Percentiles rank a stretch among this genome's conserved stretches.
Conservation (phyloP, 2,888 invertebrate genomes). For the Xanthorhoe designata region DNA sequence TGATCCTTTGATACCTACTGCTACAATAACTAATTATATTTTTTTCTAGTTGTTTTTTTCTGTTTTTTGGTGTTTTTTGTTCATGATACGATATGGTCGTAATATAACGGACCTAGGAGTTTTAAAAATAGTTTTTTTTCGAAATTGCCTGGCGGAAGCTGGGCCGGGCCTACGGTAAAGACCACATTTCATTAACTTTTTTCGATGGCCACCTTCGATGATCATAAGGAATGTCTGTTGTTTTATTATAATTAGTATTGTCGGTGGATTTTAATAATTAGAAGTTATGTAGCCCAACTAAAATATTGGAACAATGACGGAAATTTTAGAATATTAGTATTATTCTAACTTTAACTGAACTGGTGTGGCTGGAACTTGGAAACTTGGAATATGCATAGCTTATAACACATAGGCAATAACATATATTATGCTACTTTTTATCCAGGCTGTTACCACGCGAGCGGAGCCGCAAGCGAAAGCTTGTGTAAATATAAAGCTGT, state of each 20-base stretch:
- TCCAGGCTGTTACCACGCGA: too few relatives aligned
- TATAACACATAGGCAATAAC: not conserved
- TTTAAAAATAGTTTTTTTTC: constrained; percentile 32
- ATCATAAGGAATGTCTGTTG: constrained; percentile 25
- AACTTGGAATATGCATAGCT: not conserved
- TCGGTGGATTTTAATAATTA: constrained; percentile 1
- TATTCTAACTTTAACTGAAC: too few relatives aligned
- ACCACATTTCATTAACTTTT: constrained; percentile 55
- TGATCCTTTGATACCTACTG: too few relatives aligned
- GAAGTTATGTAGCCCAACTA: not conserved
- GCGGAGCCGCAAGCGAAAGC: too few relatives aligned
- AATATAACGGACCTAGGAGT: not conserved
- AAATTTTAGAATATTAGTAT: too few relatives aligned
- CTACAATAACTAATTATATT: too few relatives aligned
- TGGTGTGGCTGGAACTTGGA: too few relatives aligned
- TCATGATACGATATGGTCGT: not conserved
- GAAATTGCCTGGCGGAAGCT: constrained; percentile 46
- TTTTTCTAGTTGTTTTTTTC: too few relatives aligned
- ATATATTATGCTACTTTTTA: too few relatives aligned
- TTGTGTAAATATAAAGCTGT: not conserved
- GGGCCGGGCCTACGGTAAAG: constrained; percentile 41
- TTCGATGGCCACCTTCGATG: constrained; percentile 53
- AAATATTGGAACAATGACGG: not conserved
- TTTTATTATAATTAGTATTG: constrained; percentile 41
- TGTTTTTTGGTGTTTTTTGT: too few relatives aligned